These are phyloP conservation scores for Colistium nudipinnis DNA, from an alignment of 2,113 vertebrate genomes.

Conservation along the genomic window DNA sequence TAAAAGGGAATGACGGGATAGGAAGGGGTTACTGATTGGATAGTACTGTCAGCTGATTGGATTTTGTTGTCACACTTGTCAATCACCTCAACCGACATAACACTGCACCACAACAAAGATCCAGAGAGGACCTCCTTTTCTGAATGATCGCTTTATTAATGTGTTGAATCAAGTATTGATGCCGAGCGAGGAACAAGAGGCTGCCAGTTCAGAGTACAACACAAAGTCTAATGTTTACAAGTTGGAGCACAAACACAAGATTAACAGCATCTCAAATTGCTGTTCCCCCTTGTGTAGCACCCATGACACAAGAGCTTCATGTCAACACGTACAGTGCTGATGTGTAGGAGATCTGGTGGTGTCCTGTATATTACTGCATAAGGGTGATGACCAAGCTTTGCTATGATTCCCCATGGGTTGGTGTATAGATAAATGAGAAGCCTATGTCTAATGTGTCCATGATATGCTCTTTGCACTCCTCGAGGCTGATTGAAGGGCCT, in stretches of 20 bases:
- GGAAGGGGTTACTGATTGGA: constrained; percentile 13
- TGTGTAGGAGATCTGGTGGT: constrained; percentile 8
- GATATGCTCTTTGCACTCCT: constrained; percentile 57
- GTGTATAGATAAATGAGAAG: constrained; percentile 34
- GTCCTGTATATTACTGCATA: constrained; percentile 19
- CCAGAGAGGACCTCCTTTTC: neutral
- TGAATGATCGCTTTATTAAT: constrained; percentile 31
- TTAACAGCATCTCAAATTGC: constrained; percentile 70
- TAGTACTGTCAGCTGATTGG: constrained; percentile 30
- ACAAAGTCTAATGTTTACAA: constrained; percentile 63
- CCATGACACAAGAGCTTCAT: constrained; percentile 50
- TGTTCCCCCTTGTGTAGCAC: constrained; percentile 39
- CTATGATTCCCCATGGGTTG: constrained; percentile 38
- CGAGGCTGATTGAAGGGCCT: constrained; percentile 63
- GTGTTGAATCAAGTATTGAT: constrained; percentile 16
- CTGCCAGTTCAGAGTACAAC: too few species aligned
- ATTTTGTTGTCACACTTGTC: constrained; percentile 36
- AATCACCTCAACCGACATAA: constrained; percentile 20
- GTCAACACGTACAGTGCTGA: constrained; percentile 23
- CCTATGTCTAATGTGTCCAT: constrained; percentile 54
- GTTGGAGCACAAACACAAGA: constrained; percentile 73
- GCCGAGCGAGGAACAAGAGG: neutral
- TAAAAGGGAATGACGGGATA: constrained; percentile 18
- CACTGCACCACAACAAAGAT: constrained; percentile 8
- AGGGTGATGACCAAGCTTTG: constrained; percentile 37